A percentile compares a stretch with the other conserved stretches of the same genome.
Evolutionary conservation across 2,797 vertebrate species (phyloP).

Genomic region (Columba guinea): DNA sequence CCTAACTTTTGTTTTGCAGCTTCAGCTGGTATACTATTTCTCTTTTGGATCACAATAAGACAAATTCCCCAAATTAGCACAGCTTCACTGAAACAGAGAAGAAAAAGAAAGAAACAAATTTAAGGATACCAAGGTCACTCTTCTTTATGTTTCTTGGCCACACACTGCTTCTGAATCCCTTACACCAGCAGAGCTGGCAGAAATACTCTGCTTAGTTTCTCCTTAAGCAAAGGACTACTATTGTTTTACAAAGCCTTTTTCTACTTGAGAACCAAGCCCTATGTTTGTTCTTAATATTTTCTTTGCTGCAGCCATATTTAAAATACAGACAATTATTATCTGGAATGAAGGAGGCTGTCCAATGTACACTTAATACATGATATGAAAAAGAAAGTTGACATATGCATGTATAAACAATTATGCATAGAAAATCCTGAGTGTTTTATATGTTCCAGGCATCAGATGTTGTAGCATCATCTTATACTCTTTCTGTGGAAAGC

Average conservation of each 20-base stretch:
- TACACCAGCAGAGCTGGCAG: background rate
- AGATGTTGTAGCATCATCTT: background rate
- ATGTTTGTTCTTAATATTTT: background rate
- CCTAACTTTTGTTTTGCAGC: background rate
- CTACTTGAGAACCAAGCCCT: background rate
- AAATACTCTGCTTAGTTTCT: slow-evolving; percentile 15
- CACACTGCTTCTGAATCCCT: background rate
- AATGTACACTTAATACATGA: background rate
- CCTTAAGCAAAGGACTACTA: background rate
- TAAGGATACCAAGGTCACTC: slow-evolving; percentile 22
- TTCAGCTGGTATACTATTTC: background rate
- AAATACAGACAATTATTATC: background rate
- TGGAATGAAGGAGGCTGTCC: background rate
- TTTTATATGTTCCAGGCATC: background rate
- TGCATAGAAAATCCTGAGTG: background rate
- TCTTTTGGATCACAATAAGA: background rate
- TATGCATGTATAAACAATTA: background rate
- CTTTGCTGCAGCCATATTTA: background rate
- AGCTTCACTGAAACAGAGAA: background rate
- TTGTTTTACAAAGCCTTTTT: background rate
- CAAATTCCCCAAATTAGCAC: background rate
- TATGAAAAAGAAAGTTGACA: background rate
- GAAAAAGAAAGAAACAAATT: background rate
- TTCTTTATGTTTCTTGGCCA: background rate
- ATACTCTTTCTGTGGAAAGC: background rate